Evolutionary conservation across 1,140 invertebrate species (phyloP).

Genomic region (Zaprionus africanus): DNA sequence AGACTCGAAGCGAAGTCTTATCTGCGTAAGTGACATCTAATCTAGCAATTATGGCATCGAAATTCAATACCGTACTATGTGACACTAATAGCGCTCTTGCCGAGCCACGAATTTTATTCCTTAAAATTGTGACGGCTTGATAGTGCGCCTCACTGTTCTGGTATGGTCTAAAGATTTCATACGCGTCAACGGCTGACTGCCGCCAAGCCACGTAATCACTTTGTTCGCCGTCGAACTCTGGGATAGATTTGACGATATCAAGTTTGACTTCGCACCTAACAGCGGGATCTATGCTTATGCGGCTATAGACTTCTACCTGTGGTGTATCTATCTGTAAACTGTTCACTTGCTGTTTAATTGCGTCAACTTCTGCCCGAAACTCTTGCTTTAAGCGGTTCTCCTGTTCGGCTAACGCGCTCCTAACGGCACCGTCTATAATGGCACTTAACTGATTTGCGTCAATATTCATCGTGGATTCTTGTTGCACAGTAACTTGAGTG

Average conservation of each 20-base stretch:
- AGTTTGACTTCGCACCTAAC: constrained; percentile 4
- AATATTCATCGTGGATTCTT: too few species aligned
- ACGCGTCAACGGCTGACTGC: constrained; percentile 6
- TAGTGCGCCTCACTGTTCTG: too few species aligned
- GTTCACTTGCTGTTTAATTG: neutral
- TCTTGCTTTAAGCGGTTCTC: neutral
- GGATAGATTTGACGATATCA: neutral
- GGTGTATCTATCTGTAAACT: neutral
- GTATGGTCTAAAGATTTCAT: neutral
- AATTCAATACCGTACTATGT: too few species aligned
- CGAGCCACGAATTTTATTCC: too few species aligned
- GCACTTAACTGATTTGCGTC: too few species aligned
- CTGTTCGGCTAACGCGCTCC: constrained; percentile 7
- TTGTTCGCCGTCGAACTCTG: constrained; percentile 3
- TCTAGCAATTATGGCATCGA: too few species aligned
- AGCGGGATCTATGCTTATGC: neutral
- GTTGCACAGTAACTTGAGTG: too few species aligned
- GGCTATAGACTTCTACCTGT: too few species aligned
- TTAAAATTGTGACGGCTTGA: too few species aligned
- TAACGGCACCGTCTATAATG: neutral
- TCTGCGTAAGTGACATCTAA: too few species aligned
- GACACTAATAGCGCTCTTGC: too few species aligned
- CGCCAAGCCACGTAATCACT: neutral
- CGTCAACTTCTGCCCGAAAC: neutral
- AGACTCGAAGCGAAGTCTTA: too few species aligned